phyloP scores from a whole-genome alignment of 2,888 invertebrate genomes.

The Strigamia crassipes region DNA sequence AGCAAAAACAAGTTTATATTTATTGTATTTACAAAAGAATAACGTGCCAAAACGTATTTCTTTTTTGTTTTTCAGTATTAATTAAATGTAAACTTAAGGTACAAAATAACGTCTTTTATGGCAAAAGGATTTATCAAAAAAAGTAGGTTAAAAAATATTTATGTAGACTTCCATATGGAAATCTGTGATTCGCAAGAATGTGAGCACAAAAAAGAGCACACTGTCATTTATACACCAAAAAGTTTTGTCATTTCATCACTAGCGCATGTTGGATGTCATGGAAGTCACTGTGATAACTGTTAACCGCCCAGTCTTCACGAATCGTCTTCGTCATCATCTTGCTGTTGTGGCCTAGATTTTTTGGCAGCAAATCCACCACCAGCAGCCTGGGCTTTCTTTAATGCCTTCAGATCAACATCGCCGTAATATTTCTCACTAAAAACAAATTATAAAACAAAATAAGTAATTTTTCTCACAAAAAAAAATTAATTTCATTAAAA shows the following conservation, averaged over 20 bases:
- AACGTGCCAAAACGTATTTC: constrained; percentile 3
- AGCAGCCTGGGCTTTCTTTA: constrained; percentile 69
- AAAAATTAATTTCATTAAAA: constrained; percentile 14
- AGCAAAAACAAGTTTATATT: constrained; percentile 4
- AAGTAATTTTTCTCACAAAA: background rate
- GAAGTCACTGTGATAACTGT: background rate
- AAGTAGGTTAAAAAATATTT: background rate
- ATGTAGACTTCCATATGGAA: background rate
- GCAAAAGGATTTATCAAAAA: constrained; percentile 4
- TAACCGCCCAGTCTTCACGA: constrained; percentile 10
- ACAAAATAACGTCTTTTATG: constrained; percentile 23
- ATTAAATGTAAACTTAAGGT: background rate
- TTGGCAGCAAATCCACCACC: constrained; percentile 46
- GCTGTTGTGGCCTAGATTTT: background rate
- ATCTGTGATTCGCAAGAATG: background rate
- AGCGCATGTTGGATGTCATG: background rate
- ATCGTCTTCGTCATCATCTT: constrained; percentile 44
- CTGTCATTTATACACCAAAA: constrained; percentile 4
- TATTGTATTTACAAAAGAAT: constrained; percentile 6
- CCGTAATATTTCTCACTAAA: constrained; percentile 54
- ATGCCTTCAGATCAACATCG: constrained; percentile 52
- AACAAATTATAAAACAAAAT: constrained; percentile 34
- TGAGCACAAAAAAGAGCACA: constrained; percentile 9
- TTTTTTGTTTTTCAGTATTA: background rate
- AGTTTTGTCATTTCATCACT: constrained; percentile 6